Evolutionary conservation across 1,140 invertebrate species (phyloP), one percentile per base, ranked within the genome.

Genomic region (Trissolcus basalis): DNA sequence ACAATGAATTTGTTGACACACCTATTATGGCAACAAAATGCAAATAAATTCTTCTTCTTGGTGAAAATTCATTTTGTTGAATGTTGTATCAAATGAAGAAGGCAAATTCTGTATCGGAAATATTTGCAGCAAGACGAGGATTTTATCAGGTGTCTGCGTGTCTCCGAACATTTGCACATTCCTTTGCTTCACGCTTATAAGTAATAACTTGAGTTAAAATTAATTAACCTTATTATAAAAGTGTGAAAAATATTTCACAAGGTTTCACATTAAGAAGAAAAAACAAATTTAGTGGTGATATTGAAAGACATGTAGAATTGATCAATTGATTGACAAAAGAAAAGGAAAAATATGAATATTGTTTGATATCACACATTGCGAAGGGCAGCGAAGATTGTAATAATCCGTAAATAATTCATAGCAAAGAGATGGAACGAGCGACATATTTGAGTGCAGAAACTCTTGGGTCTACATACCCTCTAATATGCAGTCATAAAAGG

Each of bases 61-160:
- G 27, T 61, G 63, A 45, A 44, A 69, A 69, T 69, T 76, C 53
- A 54, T 59, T 74, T 61, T 61, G 61, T 56, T 67, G 54, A 44
- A 9, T 7, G 43, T 4, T 14, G 70, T 39, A 4, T 32, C 55
- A 33, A 44, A 45, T 51, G 49, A 74, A 74, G 63, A 36, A 67
- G 58, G 45, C 53, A 36, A 75, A 75, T 68, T 69, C 58, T 59
- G 47, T 70, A 70, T 70, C 60, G 73, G 60, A 77, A 70, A 77
- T 65, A 77, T 71, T 71, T 27, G 1, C 53, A 47, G 48, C 61
- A 51, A 60, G 73, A 76, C 54, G 73, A 71, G 64, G 41, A 70
- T 76, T 76, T 76, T 76, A 76, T 76, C 73, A 65, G 67, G 64
- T 76, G 64, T 76, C 73, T 60, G 53, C 59, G 73, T 67, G 73